Evolutionary conservation across 2,797 vertebrate genomes (phyloP).

Genomic region (Rhincodon typus): DNA sequence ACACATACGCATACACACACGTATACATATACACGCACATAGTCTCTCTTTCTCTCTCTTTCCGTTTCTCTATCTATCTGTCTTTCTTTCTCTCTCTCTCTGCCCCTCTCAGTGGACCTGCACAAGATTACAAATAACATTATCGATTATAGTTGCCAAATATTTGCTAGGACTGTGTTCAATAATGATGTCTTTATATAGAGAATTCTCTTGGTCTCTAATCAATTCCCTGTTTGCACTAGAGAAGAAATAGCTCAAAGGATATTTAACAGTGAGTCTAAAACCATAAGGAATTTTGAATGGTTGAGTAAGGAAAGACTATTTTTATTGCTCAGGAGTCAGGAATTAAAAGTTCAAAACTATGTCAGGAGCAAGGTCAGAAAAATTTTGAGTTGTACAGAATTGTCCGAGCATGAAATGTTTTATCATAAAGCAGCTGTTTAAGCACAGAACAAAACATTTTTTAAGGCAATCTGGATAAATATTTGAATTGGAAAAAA

Average conservation of each 20-base stretch:
- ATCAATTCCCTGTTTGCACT: not conserved
- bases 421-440: not conserved
- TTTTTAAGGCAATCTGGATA: not conserved
- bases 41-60: no score
- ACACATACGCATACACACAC: no score
- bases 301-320: not conserved
- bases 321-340: not conserved
- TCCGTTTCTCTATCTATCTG: no score
- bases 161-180: not conserved
- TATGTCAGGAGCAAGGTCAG: not conserved
- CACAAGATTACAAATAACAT: not conserved
- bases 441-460: not conserved
- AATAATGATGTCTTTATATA: not conserved
- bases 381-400: not conserved
- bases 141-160: not conserved
- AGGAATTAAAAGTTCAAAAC: not conserved
- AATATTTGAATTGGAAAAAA: not conserved
- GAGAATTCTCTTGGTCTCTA: not conserved
- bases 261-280: not conserved
- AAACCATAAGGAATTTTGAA: not conserved
- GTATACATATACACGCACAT: no score
- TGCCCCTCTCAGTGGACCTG: not conserved
- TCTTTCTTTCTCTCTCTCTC: no score
- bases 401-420: not conserved
- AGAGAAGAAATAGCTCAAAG: not conserved